Conservation (phyloP, 1,140 invertebrate species). For the Tenebrio molitor region DNA sequence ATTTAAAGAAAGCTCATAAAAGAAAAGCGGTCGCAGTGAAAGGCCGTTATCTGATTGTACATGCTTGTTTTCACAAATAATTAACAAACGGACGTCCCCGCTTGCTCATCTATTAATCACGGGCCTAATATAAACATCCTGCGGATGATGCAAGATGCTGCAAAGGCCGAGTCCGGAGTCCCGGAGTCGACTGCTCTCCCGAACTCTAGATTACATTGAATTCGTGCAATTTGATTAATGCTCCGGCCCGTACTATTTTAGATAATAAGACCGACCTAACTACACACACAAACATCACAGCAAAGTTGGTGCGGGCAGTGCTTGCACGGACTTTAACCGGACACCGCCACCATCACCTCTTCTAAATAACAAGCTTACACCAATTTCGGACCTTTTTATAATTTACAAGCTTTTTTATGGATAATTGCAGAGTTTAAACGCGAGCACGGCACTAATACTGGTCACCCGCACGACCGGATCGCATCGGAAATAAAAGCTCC, state of each 20-base stretch:
- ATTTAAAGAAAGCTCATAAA: constrained; percentile 40
- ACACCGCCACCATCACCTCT: constrained; percentile 32
- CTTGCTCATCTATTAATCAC: constrained; percentile 53
- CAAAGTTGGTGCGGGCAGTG: constrained; percentile 32
- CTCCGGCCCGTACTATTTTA: constrained; percentile 47
- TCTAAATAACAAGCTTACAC: constrained; percentile 17
- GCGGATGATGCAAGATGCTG: constrained; percentile 56
- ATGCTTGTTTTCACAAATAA: constrained; percentile 49
- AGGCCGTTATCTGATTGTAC: constrained; percentile 37
- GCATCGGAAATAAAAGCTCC: constrained; percentile 2
- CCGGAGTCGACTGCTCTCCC: constrained; percentile 41
- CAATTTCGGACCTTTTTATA: constrained; percentile 28
- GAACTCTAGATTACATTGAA: constrained; percentile 57
- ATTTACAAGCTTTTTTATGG: constrained; percentile 11
- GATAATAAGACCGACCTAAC: constrained; percentile 46
- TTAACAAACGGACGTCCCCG: constrained; percentile 53
- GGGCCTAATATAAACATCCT: constrained; percentile 54
- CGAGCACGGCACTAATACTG: neutral
- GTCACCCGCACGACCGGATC: neutral
- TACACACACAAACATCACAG: constrained; percentile 39
- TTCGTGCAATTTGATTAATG: constrained; percentile 57
- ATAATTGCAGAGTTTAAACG: constrained; percentile 28
- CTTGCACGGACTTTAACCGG: constrained; percentile 17
- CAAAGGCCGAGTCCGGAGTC: constrained; percentile 39
- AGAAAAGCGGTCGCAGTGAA: constrained; percentile 35